phyloP scores from a whole-genome alignment of 2,888 invertebrate species.

The Agriotes lineatus region DNA sequence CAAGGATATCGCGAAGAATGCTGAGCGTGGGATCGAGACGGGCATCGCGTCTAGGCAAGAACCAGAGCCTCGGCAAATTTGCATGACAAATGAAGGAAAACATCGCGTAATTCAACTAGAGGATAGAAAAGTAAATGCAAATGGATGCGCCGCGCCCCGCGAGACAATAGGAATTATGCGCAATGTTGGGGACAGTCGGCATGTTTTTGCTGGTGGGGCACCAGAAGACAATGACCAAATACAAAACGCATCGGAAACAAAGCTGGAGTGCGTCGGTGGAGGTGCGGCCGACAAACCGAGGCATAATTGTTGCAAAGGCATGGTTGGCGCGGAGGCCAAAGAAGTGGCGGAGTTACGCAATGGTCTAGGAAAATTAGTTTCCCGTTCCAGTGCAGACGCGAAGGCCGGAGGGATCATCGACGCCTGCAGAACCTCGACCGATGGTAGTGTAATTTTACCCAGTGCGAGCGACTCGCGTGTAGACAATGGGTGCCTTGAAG shows the following conservation, averaged over 20 bases:
- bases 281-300: not conserved
- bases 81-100: constrained; percentile 38
- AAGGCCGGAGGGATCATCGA: constrained; percentile 3
- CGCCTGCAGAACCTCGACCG: constrained; percentile 11
- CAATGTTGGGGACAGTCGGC: constrained; percentile 30
- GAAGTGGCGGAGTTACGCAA: constrained; percentile 13
- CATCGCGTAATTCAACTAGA: constrained; percentile 18
- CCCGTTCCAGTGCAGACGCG: not conserved
- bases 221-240: constrained; percentile 47
- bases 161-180: constrained; percentile 37
- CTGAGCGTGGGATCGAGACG: constrained; percentile 31
- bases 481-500: constrained; percentile 37
- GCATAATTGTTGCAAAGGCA: not conserved
- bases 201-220: constrained; percentile 41
- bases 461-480: constrained; percentile 23
- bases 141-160: constrained; percentile 33
- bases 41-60: not conserved
- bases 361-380: constrained; percentile 11
- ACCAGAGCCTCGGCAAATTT: constrained; percentile 28
- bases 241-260: constrained; percentile 34
- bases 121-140: constrained; percentile 33
- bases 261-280: not conserved
- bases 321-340: not conserved
- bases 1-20: constrained; percentile 27
- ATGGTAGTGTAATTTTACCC: constrained; percentile 24